Conservation (phyloP, 2,888 invertebrate genomes). For the Amphipyra berbera region DNA sequence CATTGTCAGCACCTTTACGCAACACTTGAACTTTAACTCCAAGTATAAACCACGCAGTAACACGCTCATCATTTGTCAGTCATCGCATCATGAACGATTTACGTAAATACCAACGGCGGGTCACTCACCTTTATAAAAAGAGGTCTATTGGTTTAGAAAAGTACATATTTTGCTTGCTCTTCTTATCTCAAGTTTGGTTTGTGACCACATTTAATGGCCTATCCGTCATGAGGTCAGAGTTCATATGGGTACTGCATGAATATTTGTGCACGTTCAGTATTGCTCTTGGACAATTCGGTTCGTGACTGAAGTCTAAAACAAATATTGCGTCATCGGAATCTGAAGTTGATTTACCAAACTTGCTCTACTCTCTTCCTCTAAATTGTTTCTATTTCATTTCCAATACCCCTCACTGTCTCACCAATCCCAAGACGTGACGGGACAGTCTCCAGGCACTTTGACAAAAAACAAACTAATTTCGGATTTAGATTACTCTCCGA, state of each 20-base stretch:
- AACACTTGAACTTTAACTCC: slow-evolving; percentile 70
- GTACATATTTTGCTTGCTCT: slow-evolving; percentile 57
- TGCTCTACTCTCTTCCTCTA: not conserved
- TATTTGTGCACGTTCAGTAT: slow-evolving; percentile 28
- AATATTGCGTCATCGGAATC: not conserved
- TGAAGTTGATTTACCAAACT: not conserved
- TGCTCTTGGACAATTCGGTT: slow-evolving; percentile 7
- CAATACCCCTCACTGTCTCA: slow-evolving; percentile 63
- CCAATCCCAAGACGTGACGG: slow-evolving; percentile 75
- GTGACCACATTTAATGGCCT: slow-evolving; percentile 35
- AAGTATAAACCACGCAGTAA: slow-evolving; percentile 35
- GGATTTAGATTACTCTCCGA: slow-evolving; percentile 80
- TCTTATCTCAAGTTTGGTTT: slow-evolving; percentile 52
- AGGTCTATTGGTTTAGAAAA: slow-evolving; percentile 53
- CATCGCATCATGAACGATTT: slow-evolving; percentile 69
- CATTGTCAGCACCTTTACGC: slow-evolving; percentile 52
- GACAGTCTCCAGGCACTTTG: slow-evolving; percentile 68
- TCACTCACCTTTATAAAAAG: slow-evolving; percentile 61
- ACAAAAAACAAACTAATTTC: slow-evolving; percentile 87
- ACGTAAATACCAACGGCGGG: slow-evolving; percentile 67
- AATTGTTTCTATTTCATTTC: slow-evolving; percentile 16
- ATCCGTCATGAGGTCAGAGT: slow-evolving; percentile 37
- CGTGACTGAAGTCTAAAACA: slow-evolving; percentile 8
- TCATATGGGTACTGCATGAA: slow-evolving; percentile 11
- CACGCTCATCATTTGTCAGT: slow-evolving; percentile 77